Evolutionary conservation across 2,888 invertebrate species (phyloP), one percentile per base, ranked within the genome.

Genomic region (Plagiodera versicolora): DNA sequence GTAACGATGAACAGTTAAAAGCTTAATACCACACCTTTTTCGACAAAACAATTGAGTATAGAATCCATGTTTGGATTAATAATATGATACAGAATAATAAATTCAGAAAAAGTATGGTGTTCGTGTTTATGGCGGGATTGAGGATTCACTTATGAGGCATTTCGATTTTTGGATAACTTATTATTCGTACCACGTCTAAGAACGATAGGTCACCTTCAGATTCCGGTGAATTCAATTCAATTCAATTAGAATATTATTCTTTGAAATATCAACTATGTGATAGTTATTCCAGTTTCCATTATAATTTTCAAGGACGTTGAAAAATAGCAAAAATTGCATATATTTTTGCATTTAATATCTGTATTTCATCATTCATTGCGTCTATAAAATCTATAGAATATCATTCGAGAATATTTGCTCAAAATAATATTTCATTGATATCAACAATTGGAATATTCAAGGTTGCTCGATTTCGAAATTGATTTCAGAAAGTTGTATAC

Each of bases 51-150:
- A 72, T 72, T 64, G 70, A 62, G 56, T 61, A 67, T 56, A 68
- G 69, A 66, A 68, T 66, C 72, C 70, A 72, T 72, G 70, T 70
- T 72, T 69, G 70, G 70, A 72, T 72, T 72, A 68, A 70, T 70
- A 67, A 64, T 66, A 58, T 60, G 60, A 62, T 60, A 56, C 64
- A 52, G 59, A 61, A 65, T 68, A 68, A 67, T 67, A 67, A 67
- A 68, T 67, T 66, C 68, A 61, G 60, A 64, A 67, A 67, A 64
- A 61, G 60, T 67, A 65, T 58, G 56, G 56, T 35, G 61, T 58
- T 60, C 62, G 52, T 56, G 58, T 58, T 54, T 55, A 56, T 50
- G 47, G 57, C 55, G 18, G 61, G 59, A 61, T 63, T 61, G 35
- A 52, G 58, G 61, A 60, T 58, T 61, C 56, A 60, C 66, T 63